Conservation (phyloP, 2,888 invertebrate species). For the Epicampocera succincta region DNA sequence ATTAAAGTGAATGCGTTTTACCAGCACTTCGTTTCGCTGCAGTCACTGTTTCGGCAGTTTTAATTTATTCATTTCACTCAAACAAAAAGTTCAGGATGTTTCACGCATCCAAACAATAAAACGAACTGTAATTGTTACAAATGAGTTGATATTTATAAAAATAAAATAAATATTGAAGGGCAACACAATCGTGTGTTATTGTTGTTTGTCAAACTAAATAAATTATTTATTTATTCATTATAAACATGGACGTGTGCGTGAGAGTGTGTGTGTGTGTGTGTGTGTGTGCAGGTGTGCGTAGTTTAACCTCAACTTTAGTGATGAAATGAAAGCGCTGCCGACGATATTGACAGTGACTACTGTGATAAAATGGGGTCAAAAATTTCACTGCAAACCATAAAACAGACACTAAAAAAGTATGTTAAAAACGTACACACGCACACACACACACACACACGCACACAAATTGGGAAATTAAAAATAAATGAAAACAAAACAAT, state of each 20-base stretch:
- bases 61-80: background rate
- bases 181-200: background rate
- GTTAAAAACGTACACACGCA: background rate
- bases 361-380: slow-evolving; percentile 18
- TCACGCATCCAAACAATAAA: background rate
- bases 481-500: slow-evolving; percentile 26
- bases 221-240: slow-evolving; percentile 47
- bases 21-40: too few species aligned
- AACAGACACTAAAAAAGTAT: slow-evolving; percentile 33
- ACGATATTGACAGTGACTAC: background rate
- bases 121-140: slow-evolving; percentile 57
- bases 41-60: background rate
- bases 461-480: slow-evolving; percentile 3
- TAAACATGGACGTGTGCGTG: too few species aligned
- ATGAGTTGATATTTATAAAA: slow-evolving; percentile 61
- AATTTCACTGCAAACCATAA: slow-evolving; percentile 26
- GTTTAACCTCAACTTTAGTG: slow-evolving; percentile 41
- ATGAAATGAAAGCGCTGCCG: slow-evolving; percentile 28
- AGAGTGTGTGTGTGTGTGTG: background rate
- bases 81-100: background rate
- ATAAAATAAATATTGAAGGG: slow-evolving; percentile 35
- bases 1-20: too few species aligned
- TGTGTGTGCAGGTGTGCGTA: too few species aligned
- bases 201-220: slow-evolving; percentile 36
- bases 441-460: too few species aligned